phyloP scores from a whole-genome alignment of 2,113 vertebrate species.

The Micromys minutus region DNA sequence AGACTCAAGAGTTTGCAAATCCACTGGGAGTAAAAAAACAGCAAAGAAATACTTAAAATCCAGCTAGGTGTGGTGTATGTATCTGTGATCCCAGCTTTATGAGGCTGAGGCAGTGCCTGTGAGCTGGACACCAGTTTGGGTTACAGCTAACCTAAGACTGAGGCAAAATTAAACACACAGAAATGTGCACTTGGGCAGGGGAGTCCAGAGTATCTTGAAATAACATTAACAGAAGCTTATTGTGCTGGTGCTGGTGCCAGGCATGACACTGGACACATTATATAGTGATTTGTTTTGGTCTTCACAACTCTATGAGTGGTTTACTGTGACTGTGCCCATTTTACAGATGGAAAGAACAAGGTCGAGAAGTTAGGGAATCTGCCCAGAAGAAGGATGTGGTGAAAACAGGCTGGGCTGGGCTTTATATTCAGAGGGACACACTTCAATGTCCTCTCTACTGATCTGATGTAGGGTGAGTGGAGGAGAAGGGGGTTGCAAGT shows the following conservation, averaged over 20 bases:
- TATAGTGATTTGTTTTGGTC: neutral
- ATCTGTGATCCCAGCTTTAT: neutral
- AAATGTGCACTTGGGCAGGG: neutral
- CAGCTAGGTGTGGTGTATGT: neutral
- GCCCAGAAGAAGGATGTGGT: neutral
- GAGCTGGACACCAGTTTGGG: neutral
- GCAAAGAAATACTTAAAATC: neutral
- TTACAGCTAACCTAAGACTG: neutral
- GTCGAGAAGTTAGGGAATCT: neutral
- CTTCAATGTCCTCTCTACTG: neutral
- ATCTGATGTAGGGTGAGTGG: neutral
- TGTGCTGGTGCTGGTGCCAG: neutral
- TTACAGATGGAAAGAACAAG: neutral
- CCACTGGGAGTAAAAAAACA: neutral
- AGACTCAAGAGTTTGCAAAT: constrained; percentile 9
- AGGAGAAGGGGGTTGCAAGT: neutral
- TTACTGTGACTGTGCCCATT: neutral
- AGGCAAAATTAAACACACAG: neutral
- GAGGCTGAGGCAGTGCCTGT: neutral
- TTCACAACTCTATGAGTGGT: neutral
- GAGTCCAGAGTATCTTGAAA: constrained; percentile 7
- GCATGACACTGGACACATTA: neutral
- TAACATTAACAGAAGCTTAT: neutral
- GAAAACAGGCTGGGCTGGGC: neutral
- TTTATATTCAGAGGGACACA: neutral